phyloP scores from a whole-genome alignment of 2,113 vertebrate species.

The Sus scrofa region T2T-Sscrofa CM000826.6:87190501-87191000 shows the following conservation, averaged over 20 bases:
- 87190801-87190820: slow-evolving; percentile 85
- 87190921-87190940: slow-evolving; percentile 84
- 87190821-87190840: slow-evolving; percentile 85
- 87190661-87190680: slow-evolving; percentile 79
- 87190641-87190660: slow-evolving; percentile 72
- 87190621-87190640: slow-evolving; percentile 68
- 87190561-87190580: slow-evolving; percentile 82
- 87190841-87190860: slow-evolving; percentile 83
- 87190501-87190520: background rate
- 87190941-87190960: slow-evolving; percentile 83
- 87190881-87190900: slow-evolving; percentile 78
- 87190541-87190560: slow-evolving; percentile 37
- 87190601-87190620: slow-evolving; percentile 72
- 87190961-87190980: slow-evolving; percentile 83
- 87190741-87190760: slow-evolving; percentile 86
- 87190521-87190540: slow-evolving; percentile 58
- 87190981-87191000: slow-evolving; percentile 86
- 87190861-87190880: slow-evolving; percentile 79
- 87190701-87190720: slow-evolving; percentile 87
- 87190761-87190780: slow-evolving; percentile 85
- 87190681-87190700: slow-evolving; percentile 80
- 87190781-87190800: slow-evolving; percentile 85
- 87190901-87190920: slow-evolving; percentile 83
- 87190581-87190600: slow-evolving; percentile 82
- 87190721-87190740: slow-evolving; percentile 83